These are phyloP conservation scores for Pantherophis vulpinus DNA, from an alignment of 2,797 vertebrate species.

Conservation along the genomic window DNA sequence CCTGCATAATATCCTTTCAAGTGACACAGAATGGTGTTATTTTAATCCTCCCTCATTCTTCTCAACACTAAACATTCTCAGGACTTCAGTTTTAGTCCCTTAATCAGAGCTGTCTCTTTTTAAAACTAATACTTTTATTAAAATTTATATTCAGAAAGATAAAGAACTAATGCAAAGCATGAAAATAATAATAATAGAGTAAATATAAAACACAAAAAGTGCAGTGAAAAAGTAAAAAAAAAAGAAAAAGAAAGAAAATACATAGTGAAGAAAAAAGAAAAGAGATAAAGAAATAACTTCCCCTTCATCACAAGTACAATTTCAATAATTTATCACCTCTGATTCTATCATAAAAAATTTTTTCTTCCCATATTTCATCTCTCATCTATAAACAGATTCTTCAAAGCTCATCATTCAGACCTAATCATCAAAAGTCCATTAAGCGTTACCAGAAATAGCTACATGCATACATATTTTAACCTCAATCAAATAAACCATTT, in stretches of 20 bases:
- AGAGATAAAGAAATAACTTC: not conserved
- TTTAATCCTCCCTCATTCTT: not conserved
- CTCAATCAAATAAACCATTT: not conserved
- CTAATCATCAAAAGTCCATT: not conserved
- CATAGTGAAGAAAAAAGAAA: not conserved
- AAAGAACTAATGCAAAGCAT: too few relatives aligned
- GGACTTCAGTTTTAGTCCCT: not conserved
- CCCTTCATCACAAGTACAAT: not conserved
- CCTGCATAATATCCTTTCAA: not conserved
- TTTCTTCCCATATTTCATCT: not conserved
- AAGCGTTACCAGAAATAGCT: not conserved
- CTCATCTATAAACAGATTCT: not conserved
- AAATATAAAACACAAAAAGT: too few relatives aligned
- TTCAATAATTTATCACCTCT: not conserved
- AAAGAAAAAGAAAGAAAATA: too few relatives aligned
- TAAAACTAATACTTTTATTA: too few relatives aligned
- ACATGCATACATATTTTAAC: not conserved
- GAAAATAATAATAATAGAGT: too few relatives aligned
- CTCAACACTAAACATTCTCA: not conserved
- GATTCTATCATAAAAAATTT: not conserved
- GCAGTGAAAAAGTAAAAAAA: too few relatives aligned
- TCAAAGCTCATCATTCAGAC: not conserved
- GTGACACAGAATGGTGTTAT: not conserved
- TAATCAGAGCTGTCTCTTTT: not conserved
- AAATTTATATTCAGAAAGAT: too few relatives aligned